Percentiles rank a stretch among this genome's conserved stretches.
These are phyloP conservation scores for Pedicia rivosa DNA, from an alignment of 2,888 invertebrate species.

Conservation along the genomic window DNA sequence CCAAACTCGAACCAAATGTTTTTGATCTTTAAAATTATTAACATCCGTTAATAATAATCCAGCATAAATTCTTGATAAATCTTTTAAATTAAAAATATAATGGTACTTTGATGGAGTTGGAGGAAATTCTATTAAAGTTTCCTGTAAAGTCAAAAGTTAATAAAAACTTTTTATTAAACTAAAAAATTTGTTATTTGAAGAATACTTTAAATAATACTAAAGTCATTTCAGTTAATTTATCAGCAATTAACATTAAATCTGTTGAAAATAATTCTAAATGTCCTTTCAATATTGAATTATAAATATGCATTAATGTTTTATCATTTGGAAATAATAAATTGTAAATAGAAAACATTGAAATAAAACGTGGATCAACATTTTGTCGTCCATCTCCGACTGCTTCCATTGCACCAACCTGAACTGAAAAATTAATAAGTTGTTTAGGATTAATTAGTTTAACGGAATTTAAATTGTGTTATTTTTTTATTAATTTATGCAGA, in stretches of 20 bases:
- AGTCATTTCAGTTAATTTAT: slow-evolving; percentile 58
- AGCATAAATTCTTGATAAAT: slow-evolving; percentile 69
- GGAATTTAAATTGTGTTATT: too few relatives aligned
- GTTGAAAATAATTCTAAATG: slow-evolving; percentile 56
- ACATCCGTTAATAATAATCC: slow-evolving; percentile 67
- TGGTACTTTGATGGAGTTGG: slow-evolving; percentile 90
- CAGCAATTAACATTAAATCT: slow-evolving; percentile 45
- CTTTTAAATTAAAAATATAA: slow-evolving; percentile 86
- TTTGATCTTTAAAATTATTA: slow-evolving; percentile 45
- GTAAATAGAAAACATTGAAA: slow-evolving; percentile 78
- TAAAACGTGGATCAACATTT: slow-evolving; percentile 78
- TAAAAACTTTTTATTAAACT: neutral
- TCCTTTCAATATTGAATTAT: slow-evolving; percentile 62
- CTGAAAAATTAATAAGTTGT: too few relatives aligned
- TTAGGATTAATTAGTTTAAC: too few relatives aligned
- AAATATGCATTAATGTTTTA: slow-evolving; percentile 62
- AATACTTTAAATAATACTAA: slow-evolving; percentile 65
- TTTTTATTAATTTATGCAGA: too few relatives aligned
- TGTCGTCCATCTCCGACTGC: slow-evolving; percentile 83
- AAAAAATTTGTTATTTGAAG: too few relatives aligned
- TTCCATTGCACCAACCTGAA: slow-evolving; percentile 78
- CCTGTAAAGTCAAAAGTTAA: slow-evolving; percentile 32
- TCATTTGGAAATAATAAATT: slow-evolving; percentile 75
- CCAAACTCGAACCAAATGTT: slow-evolving; percentile 73
- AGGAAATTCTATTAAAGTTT: slow-evolving; percentile 58